phyloP scores from a whole-genome alignment of 2,888 invertebrate species.

The Melangyna quadrimaculata region DNA sequence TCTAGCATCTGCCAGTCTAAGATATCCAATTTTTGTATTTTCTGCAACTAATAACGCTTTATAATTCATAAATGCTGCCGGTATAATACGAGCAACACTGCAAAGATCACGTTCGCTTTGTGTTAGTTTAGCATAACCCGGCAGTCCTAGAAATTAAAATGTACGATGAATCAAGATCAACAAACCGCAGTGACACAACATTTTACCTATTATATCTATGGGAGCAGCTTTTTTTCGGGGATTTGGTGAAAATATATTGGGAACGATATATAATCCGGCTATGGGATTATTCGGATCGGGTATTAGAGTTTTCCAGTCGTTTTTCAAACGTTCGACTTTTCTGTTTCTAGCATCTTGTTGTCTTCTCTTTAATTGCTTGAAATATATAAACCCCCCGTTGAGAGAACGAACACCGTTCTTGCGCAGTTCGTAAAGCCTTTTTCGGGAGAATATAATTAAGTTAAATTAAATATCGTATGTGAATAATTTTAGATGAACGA shows the following conservation, averaged over 20 bases:
- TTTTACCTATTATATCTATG: slow-evolving; percentile 78
- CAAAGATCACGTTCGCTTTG: slow-evolving; percentile 89
- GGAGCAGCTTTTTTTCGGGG: slow-evolving; percentile 79
- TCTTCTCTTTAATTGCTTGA: slow-evolving; percentile 84
- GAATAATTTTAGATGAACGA: no score
- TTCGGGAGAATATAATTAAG: slow-evolving; percentile 18
- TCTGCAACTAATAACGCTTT: slow-evolving; percentile 88
- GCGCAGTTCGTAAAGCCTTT: slow-evolving; percentile 85
- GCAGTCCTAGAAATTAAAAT: slow-evolving; percentile 83
- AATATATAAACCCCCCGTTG: slow-evolving; percentile 85
- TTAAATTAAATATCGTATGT: neutral
- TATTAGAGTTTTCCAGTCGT: slow-evolving; percentile 76
- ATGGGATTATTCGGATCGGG: slow-evolving; percentile 75
- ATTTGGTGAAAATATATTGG: slow-evolving; percentile 64
- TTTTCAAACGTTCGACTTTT: slow-evolving; percentile 62
- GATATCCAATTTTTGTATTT: slow-evolving; percentile 87
- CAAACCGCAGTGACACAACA: neutral
- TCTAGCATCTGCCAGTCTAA: slow-evolving; percentile 91
- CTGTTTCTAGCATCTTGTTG: slow-evolving; percentile 76
- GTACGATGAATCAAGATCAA: neutral
- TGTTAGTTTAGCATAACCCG: slow-evolving; percentile 89
- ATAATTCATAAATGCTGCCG: slow-evolving; percentile 89
- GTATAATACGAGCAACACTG: slow-evolving; percentile 87
- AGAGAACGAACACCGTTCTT: slow-evolving; percentile 87
- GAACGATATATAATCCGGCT: slow-evolving; percentile 5